Conservation (phyloP, 2,888 invertebrate species). For the Thecophora atra region DNA sequence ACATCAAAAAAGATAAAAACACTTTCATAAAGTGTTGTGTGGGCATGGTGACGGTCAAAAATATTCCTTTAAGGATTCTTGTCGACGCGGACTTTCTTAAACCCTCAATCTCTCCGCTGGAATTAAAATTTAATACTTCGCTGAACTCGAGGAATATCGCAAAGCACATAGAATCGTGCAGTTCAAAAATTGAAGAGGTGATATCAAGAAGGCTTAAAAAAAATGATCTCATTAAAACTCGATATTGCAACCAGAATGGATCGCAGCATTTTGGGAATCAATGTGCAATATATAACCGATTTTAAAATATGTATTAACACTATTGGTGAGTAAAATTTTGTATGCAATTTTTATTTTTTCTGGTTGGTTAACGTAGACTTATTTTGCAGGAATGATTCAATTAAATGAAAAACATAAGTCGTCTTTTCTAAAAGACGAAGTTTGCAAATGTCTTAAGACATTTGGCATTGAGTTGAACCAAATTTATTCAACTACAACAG, state of each 20-base stretch:
- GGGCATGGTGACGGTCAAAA: no score
- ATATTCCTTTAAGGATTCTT: no score
- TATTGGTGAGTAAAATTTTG: conserved; percentile 20
- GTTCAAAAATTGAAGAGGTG: no score
- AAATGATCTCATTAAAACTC: not conserved
- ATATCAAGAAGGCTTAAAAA: not conserved
- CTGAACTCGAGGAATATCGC: no score
- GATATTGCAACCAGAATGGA: conserved; percentile 6
- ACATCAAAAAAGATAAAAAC: no score
- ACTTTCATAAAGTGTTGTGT: no score
- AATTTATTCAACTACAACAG: conserved; percentile 39
- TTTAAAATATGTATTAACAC: conserved; percentile 39
- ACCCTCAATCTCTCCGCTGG: no score
- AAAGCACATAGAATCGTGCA: no score
- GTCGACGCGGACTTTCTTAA: no score
- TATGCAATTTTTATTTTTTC: not conserved
- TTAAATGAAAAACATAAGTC: conserved; percentile 25
- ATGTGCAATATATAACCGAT: conserved; percentile 38
- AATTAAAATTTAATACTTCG: no score
- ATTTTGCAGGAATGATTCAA: conserved; percentile 33
- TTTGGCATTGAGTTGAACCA: conserved; percentile 37
- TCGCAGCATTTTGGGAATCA: conserved; percentile 35
- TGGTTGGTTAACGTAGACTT: not conserved
- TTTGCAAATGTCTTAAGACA: conserved; percentile 31
- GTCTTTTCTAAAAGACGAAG: conserved; percentile 32